Evolutionary conservation across 2,888 invertebrate species (phyloP).

Genomic region (Stenodema calcarata): DNA sequence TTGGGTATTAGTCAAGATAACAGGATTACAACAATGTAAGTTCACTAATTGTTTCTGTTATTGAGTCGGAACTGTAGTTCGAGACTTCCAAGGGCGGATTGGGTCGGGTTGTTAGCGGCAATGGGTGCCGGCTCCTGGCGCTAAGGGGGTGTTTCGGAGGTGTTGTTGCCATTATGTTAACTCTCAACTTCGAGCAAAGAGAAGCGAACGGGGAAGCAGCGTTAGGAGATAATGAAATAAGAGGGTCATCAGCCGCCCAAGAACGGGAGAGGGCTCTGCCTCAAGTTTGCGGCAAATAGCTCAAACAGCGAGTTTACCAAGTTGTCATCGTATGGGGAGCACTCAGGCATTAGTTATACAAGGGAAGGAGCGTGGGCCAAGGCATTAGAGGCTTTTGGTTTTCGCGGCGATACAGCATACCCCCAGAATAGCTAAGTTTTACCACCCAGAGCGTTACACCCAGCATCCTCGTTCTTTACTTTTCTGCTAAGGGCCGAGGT

Average conservation of each 20-base stretch:
- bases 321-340: constrained; percentile 33
- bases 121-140: not conserved
- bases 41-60: constrained; percentile 34
- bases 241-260: not conserved
- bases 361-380: not conserved
- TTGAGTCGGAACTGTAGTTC: constrained; percentile 12
- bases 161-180: constrained; percentile 34
- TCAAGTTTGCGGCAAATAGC: constrained; percentile 36
- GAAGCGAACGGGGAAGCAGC: not conserved
- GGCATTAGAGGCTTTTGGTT: constrained; percentile 21
- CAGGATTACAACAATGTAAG: constrained; percentile 19
- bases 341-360: constrained; percentile 20
- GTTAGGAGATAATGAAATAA: constrained; percentile 29
- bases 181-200: not conserved
- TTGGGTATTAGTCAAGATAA: constrained; percentile 11
- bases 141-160: not conserved
- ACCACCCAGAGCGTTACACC: not conserved
- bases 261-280: not conserved
- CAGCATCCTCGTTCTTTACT: not conserved
- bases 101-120: not conserved
- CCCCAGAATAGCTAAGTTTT: constrained; percentile 12
- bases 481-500: not conserved
- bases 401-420: not conserved
- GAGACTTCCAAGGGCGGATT: not conserved
- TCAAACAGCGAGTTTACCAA: constrained; percentile 29